These are phyloP conservation scores for Zaprionus obscuricornis DNA, from an alignment of 2,888 invertebrate genomes.

Conservation along the genomic window DNA sequence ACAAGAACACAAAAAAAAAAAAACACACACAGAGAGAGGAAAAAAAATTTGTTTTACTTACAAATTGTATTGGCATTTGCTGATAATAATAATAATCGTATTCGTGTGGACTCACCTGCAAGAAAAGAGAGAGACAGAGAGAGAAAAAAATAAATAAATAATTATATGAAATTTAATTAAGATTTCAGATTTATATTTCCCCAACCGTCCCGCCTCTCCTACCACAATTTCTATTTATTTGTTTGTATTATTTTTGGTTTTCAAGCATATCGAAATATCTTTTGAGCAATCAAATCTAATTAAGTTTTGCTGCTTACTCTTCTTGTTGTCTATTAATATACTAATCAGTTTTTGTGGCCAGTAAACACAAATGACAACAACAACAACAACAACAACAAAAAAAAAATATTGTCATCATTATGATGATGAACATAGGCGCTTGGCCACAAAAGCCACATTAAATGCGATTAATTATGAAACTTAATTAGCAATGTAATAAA, in stretches of 20 bases:
- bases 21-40: no score
- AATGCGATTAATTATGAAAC: slow-evolving; percentile 72
- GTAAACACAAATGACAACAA: slow-evolving; percentile 9
- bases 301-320: slow-evolving; percentile 47
- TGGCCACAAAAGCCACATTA: slow-evolving; percentile 56
- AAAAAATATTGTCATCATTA: slow-evolving; percentile 18
- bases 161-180: no score
- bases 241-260: slow-evolving; percentile 40
- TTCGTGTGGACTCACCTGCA: slow-evolving; percentile 81
- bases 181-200: no score
- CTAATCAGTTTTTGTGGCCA: slow-evolving; percentile 69
- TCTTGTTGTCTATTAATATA: no score
- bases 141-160: slow-evolving; percentile 28
- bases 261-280: slow-evolving; percentile 46
- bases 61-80: slow-evolving; percentile 76
- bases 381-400: slow-evolving; percentile 14
- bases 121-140: slow-evolving; percentile 27
- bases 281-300: slow-evolving; percentile 76
- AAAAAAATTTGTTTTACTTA: slow-evolving; percentile 66
- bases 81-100: no score
- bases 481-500: slow-evolving; percentile 75
- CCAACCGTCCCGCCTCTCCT: no score
- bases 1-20: no score
- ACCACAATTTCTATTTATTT: no score
- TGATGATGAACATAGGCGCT: slow-evolving; percentile 35